Evolutionary conservation across 1,140 invertebrate species (phyloP).

Genomic region (Contarinia nasturtii): DNA sequence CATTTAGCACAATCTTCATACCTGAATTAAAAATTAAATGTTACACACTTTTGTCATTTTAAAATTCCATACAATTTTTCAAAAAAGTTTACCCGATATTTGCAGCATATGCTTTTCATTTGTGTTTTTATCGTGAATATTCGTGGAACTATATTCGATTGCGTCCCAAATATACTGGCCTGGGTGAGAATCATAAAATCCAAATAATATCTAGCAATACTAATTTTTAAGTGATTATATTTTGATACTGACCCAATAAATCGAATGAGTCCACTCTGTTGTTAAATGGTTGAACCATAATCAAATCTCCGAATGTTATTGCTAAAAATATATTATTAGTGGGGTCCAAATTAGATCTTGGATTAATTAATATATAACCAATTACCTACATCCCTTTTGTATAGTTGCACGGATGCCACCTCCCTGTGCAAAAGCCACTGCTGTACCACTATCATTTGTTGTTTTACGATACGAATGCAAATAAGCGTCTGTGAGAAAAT

Average conservation of each 20-base stretch:
- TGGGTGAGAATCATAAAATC: no score
- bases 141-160: conserved; percentile 34
- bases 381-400: conserved; percentile 25
- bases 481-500: conserved; percentile 53
- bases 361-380: no score
- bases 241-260: conserved; percentile 36
- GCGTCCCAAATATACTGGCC: conserved; percentile 37
- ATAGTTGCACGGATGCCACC: conserved; percentile 47
- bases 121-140: conserved; percentile 16
- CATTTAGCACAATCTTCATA: conserved; percentile 28
- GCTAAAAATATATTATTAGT: conserved; percentile 13
- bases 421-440: conserved; percentile 45
- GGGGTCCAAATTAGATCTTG: neutral
- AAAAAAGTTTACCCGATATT: conserved; percentile 15
- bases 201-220: no score
- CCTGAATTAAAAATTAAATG: conserved; percentile 28
- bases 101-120: conserved; percentile 38
- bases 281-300: conserved; percentile 46
- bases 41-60: no score
- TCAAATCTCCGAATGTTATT: conserved; percentile 42
- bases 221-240: no score
- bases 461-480: conserved; percentile 27
- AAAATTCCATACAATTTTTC: no score
- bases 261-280: conserved; percentile 46
- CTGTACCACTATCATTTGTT: conserved; percentile 41